phyloP scores from a whole-genome alignment of 2,888 invertebrate species.

The Creontiades dilutus region DNA sequence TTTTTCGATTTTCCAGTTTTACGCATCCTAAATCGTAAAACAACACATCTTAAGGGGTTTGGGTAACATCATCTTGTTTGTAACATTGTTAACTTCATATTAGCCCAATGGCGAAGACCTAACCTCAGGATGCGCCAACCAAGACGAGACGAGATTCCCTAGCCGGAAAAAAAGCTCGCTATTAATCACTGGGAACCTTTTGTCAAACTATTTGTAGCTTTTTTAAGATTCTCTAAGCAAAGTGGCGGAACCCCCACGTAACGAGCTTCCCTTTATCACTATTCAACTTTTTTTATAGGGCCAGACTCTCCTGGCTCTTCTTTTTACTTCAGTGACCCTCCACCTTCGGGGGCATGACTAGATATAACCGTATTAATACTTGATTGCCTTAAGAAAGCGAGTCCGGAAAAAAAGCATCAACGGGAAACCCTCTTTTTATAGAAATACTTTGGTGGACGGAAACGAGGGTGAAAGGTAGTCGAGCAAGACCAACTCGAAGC shows the following conservation, averaged over 20 bases:
- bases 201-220: conserved; percentile 45
- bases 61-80: no score
- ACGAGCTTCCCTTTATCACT: conserved; percentile 67
- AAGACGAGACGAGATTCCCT: neutral
- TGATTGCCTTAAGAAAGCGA: conserved; percentile 46
- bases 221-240: conserved; percentile 57
- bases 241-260: conserved; percentile 50
- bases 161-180: neutral
- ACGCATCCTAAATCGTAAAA: no score
- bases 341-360: conserved; percentile 56
- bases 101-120: no score
- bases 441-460: neutral
- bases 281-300: conserved; percentile 62
- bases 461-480: no score
- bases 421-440: neutral
- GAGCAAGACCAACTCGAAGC: no score
- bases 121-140: neutral
- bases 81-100: no score
- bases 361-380: conserved; percentile 67
- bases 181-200: conserved; percentile 50
- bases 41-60: no score
- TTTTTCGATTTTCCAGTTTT: no score
- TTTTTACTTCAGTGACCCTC: neutral
- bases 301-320: conserved; percentile 7
- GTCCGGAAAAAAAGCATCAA: conserved; percentile 15